Conservation (phyloP, 2,797 vertebrate species). For the Poecilia velifera region DNA sequence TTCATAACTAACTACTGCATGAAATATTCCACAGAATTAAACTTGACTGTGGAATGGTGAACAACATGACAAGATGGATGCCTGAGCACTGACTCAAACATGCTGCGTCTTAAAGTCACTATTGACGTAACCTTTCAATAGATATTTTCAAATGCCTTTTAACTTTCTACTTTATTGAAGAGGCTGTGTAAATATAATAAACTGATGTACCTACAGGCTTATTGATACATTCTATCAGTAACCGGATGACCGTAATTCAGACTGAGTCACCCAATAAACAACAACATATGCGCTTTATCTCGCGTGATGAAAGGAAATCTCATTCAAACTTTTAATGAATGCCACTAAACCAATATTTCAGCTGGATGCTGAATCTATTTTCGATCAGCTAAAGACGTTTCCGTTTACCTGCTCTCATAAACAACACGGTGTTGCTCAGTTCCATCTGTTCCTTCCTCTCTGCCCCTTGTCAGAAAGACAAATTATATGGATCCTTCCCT, state of each 20-base stretch:
- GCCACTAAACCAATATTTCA: slow-evolving; percentile 37
- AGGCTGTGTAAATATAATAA: background rate
- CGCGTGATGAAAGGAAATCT: slow-evolving; percentile 6
- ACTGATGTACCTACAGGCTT: background rate
- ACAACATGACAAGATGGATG: background rate
- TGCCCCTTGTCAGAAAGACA: slow-evolving; percentile 71
- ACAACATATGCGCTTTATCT: slow-evolving; percentile 23
- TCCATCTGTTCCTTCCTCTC: slow-evolving; percentile 56
- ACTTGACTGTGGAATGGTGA: background rate
- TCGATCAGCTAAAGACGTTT: slow-evolving; percentile 49
- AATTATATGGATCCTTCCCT: slow-evolving; percentile 67
- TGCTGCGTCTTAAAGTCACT: too few species aligned
- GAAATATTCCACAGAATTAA: too few species aligned
- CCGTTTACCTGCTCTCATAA: slow-evolving; percentile 54
- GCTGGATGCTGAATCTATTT: slow-evolving; percentile 42
- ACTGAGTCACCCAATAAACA: slow-evolving; percentile 28
- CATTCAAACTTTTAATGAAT: slow-evolving; percentile 32
- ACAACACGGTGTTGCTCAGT: slow-evolving; percentile 40
- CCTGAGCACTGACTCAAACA: background rate
- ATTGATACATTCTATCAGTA: slow-evolving; percentile 42
- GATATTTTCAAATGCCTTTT: background rate
- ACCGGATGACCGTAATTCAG: slow-evolving; percentile 37
- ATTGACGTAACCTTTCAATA: background rate
- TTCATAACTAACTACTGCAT: too few species aligned
- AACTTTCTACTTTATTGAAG: background rate